Evolutionary conservation across 1,140 invertebrate species (phyloP).

Genomic region (Hyposmocoma kahamanoa): DNA sequence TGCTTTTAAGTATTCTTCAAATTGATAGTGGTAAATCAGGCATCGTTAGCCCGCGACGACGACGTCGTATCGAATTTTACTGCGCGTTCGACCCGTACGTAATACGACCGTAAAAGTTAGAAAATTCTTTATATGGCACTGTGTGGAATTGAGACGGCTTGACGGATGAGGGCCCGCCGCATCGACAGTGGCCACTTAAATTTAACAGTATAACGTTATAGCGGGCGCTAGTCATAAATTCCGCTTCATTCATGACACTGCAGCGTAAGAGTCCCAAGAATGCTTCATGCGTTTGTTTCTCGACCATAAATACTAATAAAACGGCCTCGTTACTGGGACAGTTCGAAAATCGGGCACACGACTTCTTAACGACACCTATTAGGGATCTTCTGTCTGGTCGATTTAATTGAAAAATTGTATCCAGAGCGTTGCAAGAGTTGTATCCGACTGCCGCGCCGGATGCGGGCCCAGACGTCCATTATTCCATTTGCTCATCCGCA

Average conservation of each 20-base stretch:
- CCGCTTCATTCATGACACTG: constrained; percentile 57
- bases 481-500: constrained; percentile 72
- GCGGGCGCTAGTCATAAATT: constrained; percentile 59
- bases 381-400: constrained; percentile 70
- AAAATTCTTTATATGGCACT: constrained; percentile 54
- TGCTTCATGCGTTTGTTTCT: constrained; percentile 49
- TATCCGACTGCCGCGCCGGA: constrained; percentile 66
- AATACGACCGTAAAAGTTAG: constrained; percentile 62
- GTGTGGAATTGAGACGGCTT: constrained; percentile 33
- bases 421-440: constrained; percentile 64
- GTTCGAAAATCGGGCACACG: constrained; percentile 70
- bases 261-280: constrained; percentile 32
- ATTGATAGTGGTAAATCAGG: constrained; percentile 63
- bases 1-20: constrained; percentile 50
- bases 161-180: constrained; percentile 9
- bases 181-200: constrained; percentile 29
- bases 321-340: constrained; percentile 66
- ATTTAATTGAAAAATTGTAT: constrained; percentile 74
- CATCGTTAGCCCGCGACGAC: constrained; percentile 48
- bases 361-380: constrained; percentile 73
- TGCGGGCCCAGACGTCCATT: constrained; percentile 72
- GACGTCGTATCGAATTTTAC: constrained; percentile 62
- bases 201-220: constrained; percentile 39
- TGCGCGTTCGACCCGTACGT: constrained; percentile 40
- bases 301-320: constrained; percentile 72